Evolutionary conservation across 2,888 invertebrate species (phyloP).

Genomic region (Alloscopus bannaensis): DNA sequence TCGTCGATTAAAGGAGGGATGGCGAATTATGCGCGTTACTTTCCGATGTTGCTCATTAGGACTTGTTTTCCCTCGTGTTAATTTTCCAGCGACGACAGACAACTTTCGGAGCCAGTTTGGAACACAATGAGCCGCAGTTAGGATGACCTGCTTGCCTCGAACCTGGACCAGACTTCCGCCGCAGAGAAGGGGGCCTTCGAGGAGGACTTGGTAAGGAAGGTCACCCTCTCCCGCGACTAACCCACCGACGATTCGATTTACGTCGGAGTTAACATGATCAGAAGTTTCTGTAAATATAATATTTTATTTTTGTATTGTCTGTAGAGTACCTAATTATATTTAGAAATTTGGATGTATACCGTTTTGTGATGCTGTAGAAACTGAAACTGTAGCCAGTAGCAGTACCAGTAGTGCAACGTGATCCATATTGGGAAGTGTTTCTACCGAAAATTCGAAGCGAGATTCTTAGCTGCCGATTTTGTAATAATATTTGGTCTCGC

Average conservation of each 20-base stretch:
- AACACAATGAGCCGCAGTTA: conserved; percentile 17
- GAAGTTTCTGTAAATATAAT: too few species aligned
- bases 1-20: not conserved
- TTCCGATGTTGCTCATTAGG: conserved; percentile 1
- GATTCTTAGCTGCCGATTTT: too few species aligned
- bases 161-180: not conserved
- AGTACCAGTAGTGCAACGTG: too few species aligned
- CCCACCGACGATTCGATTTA: conserved; percentile 4
- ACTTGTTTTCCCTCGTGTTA: not conserved
- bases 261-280: too few species aligned
- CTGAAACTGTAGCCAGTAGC: too few species aligned
- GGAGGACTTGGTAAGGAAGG: not conserved
- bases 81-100: not conserved
- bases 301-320: too few species aligned
- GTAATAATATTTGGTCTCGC: too few species aligned
- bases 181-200: not conserved
- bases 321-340: too few species aligned
- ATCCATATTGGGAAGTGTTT: too few species aligned
- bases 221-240: not conserved
- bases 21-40: not conserved
- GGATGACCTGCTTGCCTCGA: not conserved
- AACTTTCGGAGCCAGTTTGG: not conserved
- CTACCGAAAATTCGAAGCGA: too few species aligned
- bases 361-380: too few species aligned
- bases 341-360: too few species aligned